A percentile compares a stretch with the other conserved stretches of the same genome.
phyloP scores from a whole-genome alignment of 2,888 invertebrate genomes.

The Thymelicus acteon region DNA sequence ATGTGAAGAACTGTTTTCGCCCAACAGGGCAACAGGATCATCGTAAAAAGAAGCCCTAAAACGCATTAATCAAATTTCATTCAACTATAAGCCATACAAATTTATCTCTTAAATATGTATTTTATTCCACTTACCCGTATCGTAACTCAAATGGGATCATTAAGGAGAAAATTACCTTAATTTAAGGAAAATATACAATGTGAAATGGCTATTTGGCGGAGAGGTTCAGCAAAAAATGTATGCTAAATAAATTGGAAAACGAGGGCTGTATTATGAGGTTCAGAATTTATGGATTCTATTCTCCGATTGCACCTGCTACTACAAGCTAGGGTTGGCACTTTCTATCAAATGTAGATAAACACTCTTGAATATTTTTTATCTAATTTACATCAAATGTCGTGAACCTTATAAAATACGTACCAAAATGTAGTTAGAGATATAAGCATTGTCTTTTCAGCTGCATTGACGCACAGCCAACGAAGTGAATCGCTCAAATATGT shows the following conservation, averaged over 20 bases:
- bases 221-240: constrained; percentile 51
- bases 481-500: no score
- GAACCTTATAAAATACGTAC: no score
- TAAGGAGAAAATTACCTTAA: constrained; percentile 63
- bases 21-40: no score
- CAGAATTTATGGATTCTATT: constrained; percentile 67
- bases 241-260: constrained; percentile 60
- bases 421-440: no score
- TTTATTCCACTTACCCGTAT: constrained; percentile 11
- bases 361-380: no score
- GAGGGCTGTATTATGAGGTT: constrained; percentile 66
- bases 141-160: constrained; percentile 62
- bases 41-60: background rate
- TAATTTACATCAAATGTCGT: no score
- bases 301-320: constrained; percentile 62
- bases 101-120: constrained; percentile 1
- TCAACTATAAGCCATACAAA: constrained; percentile 4
- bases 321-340: constrained; percentile 41
- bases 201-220: constrained; percentile 41
- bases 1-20: no score
- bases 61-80: background rate
- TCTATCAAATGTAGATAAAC: background rate
- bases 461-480: no score
- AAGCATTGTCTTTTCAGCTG: no score
- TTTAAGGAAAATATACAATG: constrained; percentile 60